These are phyloP conservation scores for Crambe crambe DNA, from an alignment of 37 sponge, comb jelly and placozoan species.

Conservation along the genomic window DNA sequence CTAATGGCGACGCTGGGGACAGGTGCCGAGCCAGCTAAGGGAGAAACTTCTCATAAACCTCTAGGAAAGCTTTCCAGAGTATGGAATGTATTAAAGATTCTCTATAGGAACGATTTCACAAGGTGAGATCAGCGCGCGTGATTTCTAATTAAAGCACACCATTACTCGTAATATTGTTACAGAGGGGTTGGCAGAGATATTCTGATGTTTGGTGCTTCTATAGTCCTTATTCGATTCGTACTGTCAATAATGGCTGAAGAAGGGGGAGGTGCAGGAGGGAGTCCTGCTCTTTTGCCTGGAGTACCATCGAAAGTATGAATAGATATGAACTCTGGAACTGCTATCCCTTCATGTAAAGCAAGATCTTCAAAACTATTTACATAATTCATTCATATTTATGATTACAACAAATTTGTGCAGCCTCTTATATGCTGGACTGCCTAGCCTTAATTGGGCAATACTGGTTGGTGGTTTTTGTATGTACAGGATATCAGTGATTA, in stretches of 20 bases:
- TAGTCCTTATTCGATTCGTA: slow-evolving; percentile 27
- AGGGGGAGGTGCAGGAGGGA: not conserved
- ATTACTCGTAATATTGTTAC: not conserved
- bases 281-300: not conserved
- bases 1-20: no score
- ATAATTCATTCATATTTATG: no score
- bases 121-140: slow-evolving; percentile 31
- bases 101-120: slow-evolving; percentile 48
- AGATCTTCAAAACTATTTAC: no score
- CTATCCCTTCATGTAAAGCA: no score
- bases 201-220: slow-evolving; percentile 36
- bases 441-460: no score
- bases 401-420: no score
- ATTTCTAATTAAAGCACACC: not conserved
- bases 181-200: slow-evolving; percentile 50
- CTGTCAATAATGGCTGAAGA: slow-evolving; percentile 16
- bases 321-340: no score
- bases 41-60: slow-evolving; percentile 2
- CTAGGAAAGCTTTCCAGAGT: not conserved
- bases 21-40: no score
- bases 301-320: no score
- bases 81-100: not conserved
- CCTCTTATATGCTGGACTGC: no score
- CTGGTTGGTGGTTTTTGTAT: no score
- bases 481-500: no score